Conservation (phyloP, 2,797 vertebrate genomes). For the Phaenicophaeus curvirostris region DNA sequence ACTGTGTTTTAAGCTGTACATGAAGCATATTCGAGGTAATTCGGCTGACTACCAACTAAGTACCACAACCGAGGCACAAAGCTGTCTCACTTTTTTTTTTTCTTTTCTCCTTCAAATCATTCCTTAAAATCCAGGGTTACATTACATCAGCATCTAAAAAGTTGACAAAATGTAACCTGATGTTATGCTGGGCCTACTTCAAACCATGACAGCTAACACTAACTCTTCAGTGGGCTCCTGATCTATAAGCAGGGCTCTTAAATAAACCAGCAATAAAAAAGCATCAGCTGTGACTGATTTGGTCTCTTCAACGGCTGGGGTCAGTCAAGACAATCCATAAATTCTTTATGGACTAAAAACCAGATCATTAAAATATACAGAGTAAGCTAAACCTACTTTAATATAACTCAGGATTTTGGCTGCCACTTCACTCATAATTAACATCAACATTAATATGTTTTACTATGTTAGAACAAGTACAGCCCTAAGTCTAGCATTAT, state of each 20-base stretch:
- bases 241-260: not conserved
- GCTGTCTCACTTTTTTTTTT: not conserved
- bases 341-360: slow-evolving; percentile 30
- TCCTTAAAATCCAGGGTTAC: not conserved
- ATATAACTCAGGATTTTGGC: slow-evolving; percentile 5
- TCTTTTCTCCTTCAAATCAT: not conserved
- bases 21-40: not conserved
- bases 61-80: not conserved
- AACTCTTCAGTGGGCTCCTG: not conserved
- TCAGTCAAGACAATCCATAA: slow-evolving; percentile 41
- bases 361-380: slow-evolving; percentile 30
- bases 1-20: not conserved
- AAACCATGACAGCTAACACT: not conserved
- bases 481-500: not conserved
- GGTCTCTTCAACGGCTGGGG: slow-evolving; percentile 14
- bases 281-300: not conserved
- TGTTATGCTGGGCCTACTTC: not conserved
- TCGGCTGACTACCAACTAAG: not conserved
- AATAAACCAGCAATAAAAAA: not conserved
- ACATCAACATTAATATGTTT: not conserved
- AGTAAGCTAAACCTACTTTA: slow-evolving; percentile 13
- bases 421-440: slow-evolving; percentile 3
- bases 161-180: not conserved
- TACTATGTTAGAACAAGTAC: not conserved
- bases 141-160: not conserved